These are phyloP conservation scores for Sternarchorhynchus goeldii DNA, from an alignment of 2,797 vertebrate species.

Conservation along the genomic window DNA sequence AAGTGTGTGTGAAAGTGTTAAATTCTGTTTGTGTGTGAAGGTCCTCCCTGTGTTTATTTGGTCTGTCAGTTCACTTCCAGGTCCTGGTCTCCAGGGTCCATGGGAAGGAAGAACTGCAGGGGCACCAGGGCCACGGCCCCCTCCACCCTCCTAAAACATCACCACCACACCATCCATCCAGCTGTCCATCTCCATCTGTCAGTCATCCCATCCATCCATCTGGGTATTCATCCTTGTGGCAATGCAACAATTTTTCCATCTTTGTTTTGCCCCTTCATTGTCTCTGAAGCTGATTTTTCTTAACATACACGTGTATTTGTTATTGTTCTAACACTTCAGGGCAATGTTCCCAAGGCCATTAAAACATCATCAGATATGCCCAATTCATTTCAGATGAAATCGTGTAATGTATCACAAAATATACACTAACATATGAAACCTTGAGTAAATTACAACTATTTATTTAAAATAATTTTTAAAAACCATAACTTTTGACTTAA, in stretches of 20 bases:
- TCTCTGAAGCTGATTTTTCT: not conserved
- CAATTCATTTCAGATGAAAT: too few relatives aligned
- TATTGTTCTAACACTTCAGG: too few relatives aligned
- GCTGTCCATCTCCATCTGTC: not conserved
- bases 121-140: not conserved
- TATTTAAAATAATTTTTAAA: too few relatives aligned
- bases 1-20: constrained; percentile 27
- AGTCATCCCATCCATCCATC: constrained; percentile 17
- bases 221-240: not conserved
- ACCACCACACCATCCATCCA: constrained; percentile 21
- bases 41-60: constrained; percentile 73
- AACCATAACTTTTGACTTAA: too few relatives aligned
- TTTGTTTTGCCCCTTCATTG: not conserved
- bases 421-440: too few relatives aligned
- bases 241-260: not conserved
- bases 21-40: constrained; percentile 34
- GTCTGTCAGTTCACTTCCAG: constrained; percentile 73
- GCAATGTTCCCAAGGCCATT: too few relatives aligned
- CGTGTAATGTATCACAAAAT: too few relatives aligned
- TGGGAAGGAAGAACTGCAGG: constrained; percentile 61
- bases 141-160: constrained; percentile 25
- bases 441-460: too few relatives aligned
- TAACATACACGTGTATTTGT: too few relatives aligned
- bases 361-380: too few relatives aligned
- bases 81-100: constrained; percentile 65